phyloP scores from a whole-genome alignment of 2,113 vertebrate species.

The Bucco capensis region DNA sequence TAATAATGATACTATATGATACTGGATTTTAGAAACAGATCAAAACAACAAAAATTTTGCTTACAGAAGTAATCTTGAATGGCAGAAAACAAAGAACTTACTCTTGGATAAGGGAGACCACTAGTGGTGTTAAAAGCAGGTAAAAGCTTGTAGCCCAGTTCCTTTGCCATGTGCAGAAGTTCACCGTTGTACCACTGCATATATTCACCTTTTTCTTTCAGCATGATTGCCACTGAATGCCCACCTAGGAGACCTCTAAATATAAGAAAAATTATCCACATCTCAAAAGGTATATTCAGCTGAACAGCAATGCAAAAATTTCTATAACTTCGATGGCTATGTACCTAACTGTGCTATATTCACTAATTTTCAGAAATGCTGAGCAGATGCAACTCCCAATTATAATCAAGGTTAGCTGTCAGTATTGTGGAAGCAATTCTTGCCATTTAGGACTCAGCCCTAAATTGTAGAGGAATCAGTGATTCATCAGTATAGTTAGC shows the following conservation, averaged over 20 bases:
- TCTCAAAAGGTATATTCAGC: not conserved
- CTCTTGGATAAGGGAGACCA: constrained; percentile 95
- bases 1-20: no score
- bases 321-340: not conserved
- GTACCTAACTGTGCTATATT: not conserved
- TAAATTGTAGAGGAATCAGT: not conserved
- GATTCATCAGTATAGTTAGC: not conserved
- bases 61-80: not conserved
- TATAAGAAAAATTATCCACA: constrained; percentile 6
- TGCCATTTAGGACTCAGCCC: not conserved
- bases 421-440: not conserved
- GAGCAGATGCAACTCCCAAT: not conserved
- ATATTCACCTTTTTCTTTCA: constrained; percentile 86
- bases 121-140: constrained; percentile 98
- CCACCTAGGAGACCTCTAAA: constrained; percentile 91
- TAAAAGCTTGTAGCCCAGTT: constrained; percentile 89
- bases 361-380: not conserved
- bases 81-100: constrained; percentile 71
- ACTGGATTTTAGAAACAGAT: not conserved
- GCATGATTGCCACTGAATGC: constrained; percentile 94
- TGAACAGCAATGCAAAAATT: not conserved
- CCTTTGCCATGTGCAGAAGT: constrained; percentile 94
- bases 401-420: not conserved
- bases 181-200: constrained; percentile 97
- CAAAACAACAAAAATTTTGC: not conserved